Evolutionary conservation across 2,888 invertebrate species (phyloP), one percentile per base, ranked within the genome.

Genomic region (Macaria notata): DNA sequence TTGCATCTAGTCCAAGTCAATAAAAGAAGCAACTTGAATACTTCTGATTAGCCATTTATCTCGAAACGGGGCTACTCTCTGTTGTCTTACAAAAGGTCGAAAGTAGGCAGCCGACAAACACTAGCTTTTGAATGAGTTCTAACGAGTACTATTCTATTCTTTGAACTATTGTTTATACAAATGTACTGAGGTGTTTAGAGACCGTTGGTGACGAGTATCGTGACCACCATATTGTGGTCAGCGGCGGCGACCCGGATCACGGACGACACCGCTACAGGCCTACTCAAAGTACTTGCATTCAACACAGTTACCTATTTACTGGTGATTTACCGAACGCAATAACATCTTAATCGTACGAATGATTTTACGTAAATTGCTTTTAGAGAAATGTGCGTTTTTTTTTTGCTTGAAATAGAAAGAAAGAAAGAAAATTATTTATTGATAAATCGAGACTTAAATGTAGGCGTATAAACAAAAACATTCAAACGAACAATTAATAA

Each of bases 231-330:
- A 51, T 48, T 52, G 52, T 57, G 58, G 59, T 58, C 63, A 62
- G 49, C 50, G 56, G 60, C 39, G 46, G 51, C 83, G 88, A 88
- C 88, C 88, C 87, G 88, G 88, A 88, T 88, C 81, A 79, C 80
- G 76, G 81, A 79, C 76, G 77, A 77, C 81, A 75, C 76, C 71
- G 73, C 72, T 68, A 60, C n/a, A 31, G 47, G 43, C 48, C 41
- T 46, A 29, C 41, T 31, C 50, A 41, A 51, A 64, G 78, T 62
- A 77, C 73, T 81, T 79, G 81, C 83, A 82, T 71, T 84, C 80
- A 80, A 81, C 65, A 67, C 70, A 58, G 61, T 68, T 69, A 70
- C 66, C 68, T 70, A 70, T 66, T 70, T 61, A 53, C 49, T 49
- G 47, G 47, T 59, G 57, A 58, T 57, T 61, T 67, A 69, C 66